Evolutionary conservation across 2,113 vertebrate genomes (phyloP), one percentile per base, ranked within the genome.

Genomic region (Athene noctua): DNA sequence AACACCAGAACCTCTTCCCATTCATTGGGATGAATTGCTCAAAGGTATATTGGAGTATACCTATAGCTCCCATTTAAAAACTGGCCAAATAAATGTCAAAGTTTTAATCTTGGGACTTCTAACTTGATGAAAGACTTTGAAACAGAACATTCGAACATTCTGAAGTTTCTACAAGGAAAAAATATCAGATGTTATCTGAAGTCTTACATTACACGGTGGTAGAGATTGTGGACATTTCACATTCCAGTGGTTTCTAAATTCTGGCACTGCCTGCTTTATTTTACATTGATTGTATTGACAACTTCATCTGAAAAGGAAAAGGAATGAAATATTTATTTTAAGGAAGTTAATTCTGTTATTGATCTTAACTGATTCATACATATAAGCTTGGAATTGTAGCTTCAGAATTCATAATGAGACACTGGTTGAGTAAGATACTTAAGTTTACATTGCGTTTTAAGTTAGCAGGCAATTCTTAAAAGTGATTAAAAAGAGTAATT

Each of bases 371-470:
- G 3, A 77, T 80, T 70, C 22, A 13, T 75, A 36, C 7, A 21
- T 32, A 42, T 6, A 47, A 52, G 4, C 16, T 75, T 49, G 3
- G 27, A 81, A 49, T n/a, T 66, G 18, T 22, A 42, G 38, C 57
- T 47, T 63, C 11, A n/a, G n/a, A 82, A 42, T n/a, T 57, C 52
- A n/a, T 0, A 0, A 9, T 13, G 55, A 67, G 38, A n/a, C 1
- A 3, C 36, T 54, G 55, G 8, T 23, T 49, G 25, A 23, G 22
- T 20, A 68, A 81, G n/a, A 27, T 49, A 22, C 27, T 68, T 17
- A 5, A 29, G 55, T n/a, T 91, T 51, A 32, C 38, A 13, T 17
- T 46, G 38, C 34, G 66, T 54, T 92, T 66, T 12, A 83, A 73
- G 27, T 57, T 42, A 73, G 7, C 40, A 70, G 51, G 19, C 29